phyloP scores from a whole-genome alignment of 37 sponge, comb jelly and placozoan genomes.

The Haliclona indistincta region DNA sequence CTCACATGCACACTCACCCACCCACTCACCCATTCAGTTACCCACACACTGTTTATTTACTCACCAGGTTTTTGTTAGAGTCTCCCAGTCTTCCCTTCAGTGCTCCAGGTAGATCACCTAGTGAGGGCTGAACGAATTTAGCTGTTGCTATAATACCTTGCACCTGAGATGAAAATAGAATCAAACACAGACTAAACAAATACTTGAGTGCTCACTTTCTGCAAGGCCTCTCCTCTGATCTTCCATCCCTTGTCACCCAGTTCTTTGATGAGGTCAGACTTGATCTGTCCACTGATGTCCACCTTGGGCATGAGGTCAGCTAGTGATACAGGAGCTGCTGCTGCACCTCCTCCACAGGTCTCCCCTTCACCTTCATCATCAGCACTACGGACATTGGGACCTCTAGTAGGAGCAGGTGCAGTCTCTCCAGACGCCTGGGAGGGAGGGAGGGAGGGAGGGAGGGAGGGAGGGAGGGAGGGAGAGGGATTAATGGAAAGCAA shows the following conservation, averaged over 20 bases:
- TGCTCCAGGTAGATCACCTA: constrained; percentile 82
- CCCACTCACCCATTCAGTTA: too few species aligned
- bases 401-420: constrained; percentile 72
- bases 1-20: too few species aligned
- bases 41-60: too few species aligned
- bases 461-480: too few species aligned
- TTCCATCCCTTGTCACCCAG: constrained; percentile 92
- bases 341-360: constrained; percentile 23
- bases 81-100: constrained; percentile 80
- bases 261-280: constrained; percentile 63
- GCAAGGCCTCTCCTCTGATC: constrained; percentile 74
- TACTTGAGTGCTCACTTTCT: too few species aligned
- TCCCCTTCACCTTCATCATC: constrained; percentile 36
- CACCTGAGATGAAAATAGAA: too few species aligned
- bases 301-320: constrained; percentile 85
- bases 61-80: constrained; percentile 90
- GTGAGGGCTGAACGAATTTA: constrained; percentile 80
- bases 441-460: too few species aligned
- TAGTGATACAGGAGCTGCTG: constrained; percentile 30
- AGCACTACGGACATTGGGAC: constrained; percentile 39
- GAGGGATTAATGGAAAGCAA: too few species aligned
- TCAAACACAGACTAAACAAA: too few species aligned
- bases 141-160: constrained; percentile 64
- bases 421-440: constrained; percentile 39
- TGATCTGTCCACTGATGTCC: constrained; percentile 83